Conservation (phyloP, 2,797 vertebrate genomes). For the Smutsia gigantea region DNA sequence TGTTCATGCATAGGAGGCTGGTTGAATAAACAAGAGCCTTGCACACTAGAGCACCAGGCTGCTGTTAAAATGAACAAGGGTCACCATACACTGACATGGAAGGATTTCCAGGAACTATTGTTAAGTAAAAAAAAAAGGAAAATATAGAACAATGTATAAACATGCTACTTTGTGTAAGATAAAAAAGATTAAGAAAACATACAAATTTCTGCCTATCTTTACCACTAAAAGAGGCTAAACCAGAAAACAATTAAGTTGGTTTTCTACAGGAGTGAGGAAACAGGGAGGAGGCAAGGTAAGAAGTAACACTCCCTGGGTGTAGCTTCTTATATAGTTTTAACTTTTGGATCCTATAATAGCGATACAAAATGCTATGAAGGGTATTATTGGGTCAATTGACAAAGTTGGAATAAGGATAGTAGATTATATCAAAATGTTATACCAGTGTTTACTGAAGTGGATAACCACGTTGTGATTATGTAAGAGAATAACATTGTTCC, state of each 20-base stretch:
- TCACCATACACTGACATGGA: background rate
- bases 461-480: background rate
- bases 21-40: background rate
- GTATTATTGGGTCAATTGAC: background rate
- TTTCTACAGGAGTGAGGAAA: background rate
- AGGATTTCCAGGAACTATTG: background rate
- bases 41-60: background rate
- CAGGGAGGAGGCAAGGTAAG: background rate
- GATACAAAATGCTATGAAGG: background rate
- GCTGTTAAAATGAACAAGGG: background rate
- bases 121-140: background rate
- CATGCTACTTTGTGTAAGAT: too few species aligned
- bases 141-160: background rate
- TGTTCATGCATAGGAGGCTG: background rate
- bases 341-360: background rate
- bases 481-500: background rate
- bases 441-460: background rate
- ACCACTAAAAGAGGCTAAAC: background rate
- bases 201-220: background rate
- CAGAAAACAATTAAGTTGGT: background rate
- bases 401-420: background rate
- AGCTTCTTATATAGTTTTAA: background rate
- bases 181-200: background rate
- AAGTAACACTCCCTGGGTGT: background rate
- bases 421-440: background rate